These are phyloP conservation scores for Sebastes kiyomatsui DNA, from an alignment of 2,797 vertebrate genomes.

Conservation along the genomic window DNA sequence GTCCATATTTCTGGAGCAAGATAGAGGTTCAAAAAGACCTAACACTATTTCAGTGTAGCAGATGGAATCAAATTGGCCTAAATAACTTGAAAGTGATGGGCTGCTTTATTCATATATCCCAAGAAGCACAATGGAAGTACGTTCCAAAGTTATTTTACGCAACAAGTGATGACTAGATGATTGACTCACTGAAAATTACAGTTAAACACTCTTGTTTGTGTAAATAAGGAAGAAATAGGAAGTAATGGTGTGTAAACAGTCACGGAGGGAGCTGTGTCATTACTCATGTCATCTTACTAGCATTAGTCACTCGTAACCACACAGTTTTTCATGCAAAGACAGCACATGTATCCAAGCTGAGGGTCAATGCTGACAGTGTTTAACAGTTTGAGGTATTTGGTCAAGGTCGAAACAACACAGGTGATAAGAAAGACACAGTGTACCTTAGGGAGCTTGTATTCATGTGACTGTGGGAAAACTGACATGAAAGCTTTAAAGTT, in stretches of 20 bases:
- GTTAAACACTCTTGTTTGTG: neutral
- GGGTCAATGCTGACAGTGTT: neutral
- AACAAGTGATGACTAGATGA: neutral
- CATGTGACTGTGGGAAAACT: neutral
- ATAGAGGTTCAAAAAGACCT: neutral
- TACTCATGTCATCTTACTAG: neutral
- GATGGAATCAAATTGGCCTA: neutral
- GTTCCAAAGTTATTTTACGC: neutral
- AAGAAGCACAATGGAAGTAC: neutral
- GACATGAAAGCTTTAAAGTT: neutral
- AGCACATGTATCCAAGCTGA: neutral
- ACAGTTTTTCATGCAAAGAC: constrained; percentile 8
- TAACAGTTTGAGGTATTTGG: neutral
- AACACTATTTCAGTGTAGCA: neutral
- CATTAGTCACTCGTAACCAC: constrained; percentile 3
- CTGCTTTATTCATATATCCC: neutral
- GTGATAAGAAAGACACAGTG: neutral
- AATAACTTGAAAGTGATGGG: neutral
- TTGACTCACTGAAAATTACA: neutral
- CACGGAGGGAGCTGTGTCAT: neutral
- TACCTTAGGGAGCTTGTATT: neutral
- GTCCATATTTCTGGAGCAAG: neutral
- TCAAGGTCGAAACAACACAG: constrained; percentile 18
- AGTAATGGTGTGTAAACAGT: neutral
- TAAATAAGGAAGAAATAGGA: neutral